phyloP scores from a whole-genome alignment of 2,888 invertebrate species.

The Eupithecia vulgata region DNA sequence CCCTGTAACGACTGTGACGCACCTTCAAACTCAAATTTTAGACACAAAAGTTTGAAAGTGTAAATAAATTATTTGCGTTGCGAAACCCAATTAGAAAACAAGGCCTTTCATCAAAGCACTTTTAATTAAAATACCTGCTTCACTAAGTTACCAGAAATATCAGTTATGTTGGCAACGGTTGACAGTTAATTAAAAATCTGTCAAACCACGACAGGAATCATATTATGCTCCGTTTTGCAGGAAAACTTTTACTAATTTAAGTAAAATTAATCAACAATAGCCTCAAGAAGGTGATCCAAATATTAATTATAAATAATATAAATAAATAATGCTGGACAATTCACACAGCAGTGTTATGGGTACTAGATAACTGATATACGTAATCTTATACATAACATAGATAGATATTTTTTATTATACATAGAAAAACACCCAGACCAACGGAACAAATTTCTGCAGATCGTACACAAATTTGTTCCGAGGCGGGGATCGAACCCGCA shows the following conservation, averaged over 20 bases:
- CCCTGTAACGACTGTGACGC: conserved; percentile 28
- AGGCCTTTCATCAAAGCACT: conserved; percentile 31
- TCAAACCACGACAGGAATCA: conserved; percentile 7
- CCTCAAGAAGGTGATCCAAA: background rate
- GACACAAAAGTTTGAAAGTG: conserved; percentile 40
- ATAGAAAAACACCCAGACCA: too few species aligned
- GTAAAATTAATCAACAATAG: background rate
- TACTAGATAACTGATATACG: too few species aligned
- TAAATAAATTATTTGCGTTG: conserved; percentile 48
- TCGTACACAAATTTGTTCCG: too few species aligned
- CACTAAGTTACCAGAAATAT: conserved; percentile 11
- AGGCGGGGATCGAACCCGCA: too few species aligned
- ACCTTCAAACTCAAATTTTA: conserved; percentile 37
- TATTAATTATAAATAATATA: too few species aligned
- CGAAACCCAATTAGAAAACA: conserved; percentile 47
- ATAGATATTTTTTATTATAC: too few species aligned
- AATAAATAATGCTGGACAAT: too few species aligned
- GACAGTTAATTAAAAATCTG: conserved; percentile 27
- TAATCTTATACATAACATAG: too few species aligned
- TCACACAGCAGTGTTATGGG: too few species aligned
- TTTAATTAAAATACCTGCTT: conserved; percentile 50
- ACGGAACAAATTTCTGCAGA: too few species aligned
- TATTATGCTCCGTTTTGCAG: background rate
- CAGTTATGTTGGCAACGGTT: conserved; percentile 18
- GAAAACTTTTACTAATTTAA: conserved; percentile 2